Percentiles rank a stretch among this genome's conserved stretches.
Evolutionary conservation across 2,888 invertebrate species (phyloP).

Genomic region (Cacoxenus indagator): DNA sequence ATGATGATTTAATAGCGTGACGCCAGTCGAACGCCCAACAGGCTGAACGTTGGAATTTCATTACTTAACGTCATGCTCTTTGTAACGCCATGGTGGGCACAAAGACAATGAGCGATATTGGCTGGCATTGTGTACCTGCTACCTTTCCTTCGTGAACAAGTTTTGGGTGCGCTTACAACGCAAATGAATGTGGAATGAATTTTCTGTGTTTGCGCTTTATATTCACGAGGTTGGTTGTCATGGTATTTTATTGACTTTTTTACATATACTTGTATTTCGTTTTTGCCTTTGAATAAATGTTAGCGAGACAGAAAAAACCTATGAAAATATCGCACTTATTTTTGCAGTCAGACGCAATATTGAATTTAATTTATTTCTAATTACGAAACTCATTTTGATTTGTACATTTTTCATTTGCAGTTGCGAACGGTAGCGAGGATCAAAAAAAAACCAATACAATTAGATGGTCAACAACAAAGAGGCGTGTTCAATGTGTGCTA

Average conservation of each 20-base stretch:
- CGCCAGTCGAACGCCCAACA: slow-evolving; percentile 13
- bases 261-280: not conserved
- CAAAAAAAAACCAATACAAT: not conserved
- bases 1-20: slow-evolving; percentile 18
- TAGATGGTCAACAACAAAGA: not conserved
- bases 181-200: slow-evolving; percentile 2
- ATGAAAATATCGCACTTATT: not conserved
- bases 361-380: not conserved
- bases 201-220: slow-evolving; percentile 35
- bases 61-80: slow-evolving; percentile 8
- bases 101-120: not conserved
- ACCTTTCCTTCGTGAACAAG: not conserved
- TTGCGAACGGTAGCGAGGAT: not conserved
- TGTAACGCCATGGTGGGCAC: not conserved
- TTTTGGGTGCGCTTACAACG: slow-evolving; percentile 6
- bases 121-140: not conserved
- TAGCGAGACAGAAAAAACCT: not conserved
- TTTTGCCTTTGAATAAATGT: not conserved
- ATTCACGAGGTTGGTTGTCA: slow-evolving; percentile 56
- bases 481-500: not conserved
- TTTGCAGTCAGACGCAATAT: not conserved
- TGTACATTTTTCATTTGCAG: not conserved
- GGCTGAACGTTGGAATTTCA: slow-evolving; percentile 9
- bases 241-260: slow-evolving; percentile 56
- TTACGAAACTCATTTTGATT: not conserved